Conservation (phyloP, 2,113 vertebrate genomes). For the Leptocoma aspasia region DNA sequence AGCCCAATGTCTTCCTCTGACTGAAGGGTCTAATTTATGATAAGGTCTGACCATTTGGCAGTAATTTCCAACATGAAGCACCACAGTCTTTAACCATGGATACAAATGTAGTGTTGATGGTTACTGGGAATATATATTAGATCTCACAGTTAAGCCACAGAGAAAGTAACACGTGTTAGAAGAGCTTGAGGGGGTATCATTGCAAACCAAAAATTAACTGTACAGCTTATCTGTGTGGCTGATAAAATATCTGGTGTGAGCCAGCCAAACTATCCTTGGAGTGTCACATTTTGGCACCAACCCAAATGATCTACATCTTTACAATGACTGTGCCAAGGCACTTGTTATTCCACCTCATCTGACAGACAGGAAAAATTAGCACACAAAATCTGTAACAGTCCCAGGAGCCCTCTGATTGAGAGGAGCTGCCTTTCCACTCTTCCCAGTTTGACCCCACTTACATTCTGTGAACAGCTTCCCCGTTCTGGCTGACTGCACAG, state of each 20-base stretch:
- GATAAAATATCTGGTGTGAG: not conserved
- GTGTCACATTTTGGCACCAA: not conserved
- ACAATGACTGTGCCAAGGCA: not conserved
- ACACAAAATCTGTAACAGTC: not conserved
- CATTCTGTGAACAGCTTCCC: slow-evolving; percentile 86
- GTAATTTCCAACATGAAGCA: not conserved
- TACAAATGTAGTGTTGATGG: not conserved
- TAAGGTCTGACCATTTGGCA: not conserved
- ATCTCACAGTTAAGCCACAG: not conserved
- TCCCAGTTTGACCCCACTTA: slow-evolving; percentile 65
- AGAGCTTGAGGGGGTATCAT: not conserved
- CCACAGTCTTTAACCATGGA: not conserved
- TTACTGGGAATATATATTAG: not conserved
- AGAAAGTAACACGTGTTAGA: not conserved
- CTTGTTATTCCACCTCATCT: not conserved
- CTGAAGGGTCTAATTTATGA: not conserved
- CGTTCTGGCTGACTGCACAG: slow-evolving; percentile 76
- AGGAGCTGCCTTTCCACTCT: not conserved
- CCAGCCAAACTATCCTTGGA: not conserved
- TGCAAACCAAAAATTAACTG: not conserved
- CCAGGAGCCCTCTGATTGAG: not conserved
- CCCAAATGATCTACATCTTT: not conserved
- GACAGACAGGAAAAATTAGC: not conserved
- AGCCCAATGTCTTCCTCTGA: not conserved
- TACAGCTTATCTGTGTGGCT: not conserved